Evolutionary conservation across 2,888 invertebrate genomes (phyloP).

Genomic region (Hetaerina titia): DNA sequence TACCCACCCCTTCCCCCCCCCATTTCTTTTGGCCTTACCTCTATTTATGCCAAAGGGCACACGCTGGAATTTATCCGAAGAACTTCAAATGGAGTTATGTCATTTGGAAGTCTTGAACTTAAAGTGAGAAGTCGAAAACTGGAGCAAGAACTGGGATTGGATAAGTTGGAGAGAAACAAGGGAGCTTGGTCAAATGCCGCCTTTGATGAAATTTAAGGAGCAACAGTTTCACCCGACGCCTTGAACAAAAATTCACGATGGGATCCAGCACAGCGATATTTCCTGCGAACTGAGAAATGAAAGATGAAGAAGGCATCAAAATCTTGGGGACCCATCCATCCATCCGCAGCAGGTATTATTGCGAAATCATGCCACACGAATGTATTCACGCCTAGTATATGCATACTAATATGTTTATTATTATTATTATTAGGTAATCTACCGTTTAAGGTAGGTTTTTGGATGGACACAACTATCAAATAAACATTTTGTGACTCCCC

Average conservation of each 20-base stretch:
- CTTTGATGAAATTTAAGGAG: slow-evolving; percentile 9
- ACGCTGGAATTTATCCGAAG: not conserved
- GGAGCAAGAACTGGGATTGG: slow-evolving; percentile 32
- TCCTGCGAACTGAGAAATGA: too few relatives aligned
- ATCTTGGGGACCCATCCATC: too few relatives aligned
- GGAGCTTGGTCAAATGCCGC: not conserved
- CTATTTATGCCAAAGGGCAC: not conserved
- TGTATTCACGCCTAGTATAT: too few relatives aligned
- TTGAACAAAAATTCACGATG: not conserved
- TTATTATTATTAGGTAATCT: too few relatives aligned
- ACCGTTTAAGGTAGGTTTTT: too few relatives aligned
- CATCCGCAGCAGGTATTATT: too few relatives aligned
- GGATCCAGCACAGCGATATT: not conserved
- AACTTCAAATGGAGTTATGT: not conserved
- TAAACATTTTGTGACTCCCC: too few relatives aligned
- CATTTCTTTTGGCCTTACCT: not conserved
- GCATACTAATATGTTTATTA: too few relatives aligned
- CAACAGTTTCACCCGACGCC: not conserved
- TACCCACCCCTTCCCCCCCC: too few relatives aligned
- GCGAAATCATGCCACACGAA: too few relatives aligned
- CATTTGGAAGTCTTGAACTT: not conserved
- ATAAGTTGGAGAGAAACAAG: not conserved
- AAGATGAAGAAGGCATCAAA: too few relatives aligned
- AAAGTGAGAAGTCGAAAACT: not conserved
- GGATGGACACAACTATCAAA: too few relatives aligned